Evolutionary conservation across 2,113 vertebrate species (phyloP).

Genomic region (Bubalus kerabau): DNA sequence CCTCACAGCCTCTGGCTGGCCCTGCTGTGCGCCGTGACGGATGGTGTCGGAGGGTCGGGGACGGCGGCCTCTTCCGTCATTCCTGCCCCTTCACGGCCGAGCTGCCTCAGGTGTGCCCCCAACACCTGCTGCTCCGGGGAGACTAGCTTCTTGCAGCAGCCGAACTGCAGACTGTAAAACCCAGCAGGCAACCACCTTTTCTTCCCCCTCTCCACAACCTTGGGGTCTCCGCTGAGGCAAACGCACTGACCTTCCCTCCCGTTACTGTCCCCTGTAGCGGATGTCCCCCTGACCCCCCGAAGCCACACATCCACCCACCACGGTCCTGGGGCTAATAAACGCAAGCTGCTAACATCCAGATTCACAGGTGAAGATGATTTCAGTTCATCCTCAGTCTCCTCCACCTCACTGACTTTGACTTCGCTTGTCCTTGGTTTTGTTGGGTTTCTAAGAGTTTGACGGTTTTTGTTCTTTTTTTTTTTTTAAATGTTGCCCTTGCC

Average conservation of each 20-base stretch:
- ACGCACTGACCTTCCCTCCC: background rate
- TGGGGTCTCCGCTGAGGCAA: background rate
- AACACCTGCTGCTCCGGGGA: too few species aligned
- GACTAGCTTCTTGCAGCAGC: background rate
- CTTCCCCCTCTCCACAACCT: background rate
- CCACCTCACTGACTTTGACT: background rate
- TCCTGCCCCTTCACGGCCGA: background rate
- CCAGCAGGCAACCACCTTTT: background rate
- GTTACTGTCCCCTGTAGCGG: too few species aligned
- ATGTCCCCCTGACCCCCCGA: background rate
- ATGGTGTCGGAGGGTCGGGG: background rate
- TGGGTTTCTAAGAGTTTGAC: background rate
- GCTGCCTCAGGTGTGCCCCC: background rate
- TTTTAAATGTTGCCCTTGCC: background rate
- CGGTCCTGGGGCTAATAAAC: background rate
- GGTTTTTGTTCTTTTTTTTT: background rate
- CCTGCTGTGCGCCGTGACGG: background rate
- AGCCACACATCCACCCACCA: background rate
- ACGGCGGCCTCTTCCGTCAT: rapidly evolving
- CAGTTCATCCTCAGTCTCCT: background rate
- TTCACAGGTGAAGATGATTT: background rate
- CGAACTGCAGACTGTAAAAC: background rate
- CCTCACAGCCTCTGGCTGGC: background rate
- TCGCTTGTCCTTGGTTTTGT: background rate
- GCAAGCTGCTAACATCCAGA: background rate